Conservation (phyloP, 2,888 invertebrate species). For the Drosophila gaucha region DNA sequence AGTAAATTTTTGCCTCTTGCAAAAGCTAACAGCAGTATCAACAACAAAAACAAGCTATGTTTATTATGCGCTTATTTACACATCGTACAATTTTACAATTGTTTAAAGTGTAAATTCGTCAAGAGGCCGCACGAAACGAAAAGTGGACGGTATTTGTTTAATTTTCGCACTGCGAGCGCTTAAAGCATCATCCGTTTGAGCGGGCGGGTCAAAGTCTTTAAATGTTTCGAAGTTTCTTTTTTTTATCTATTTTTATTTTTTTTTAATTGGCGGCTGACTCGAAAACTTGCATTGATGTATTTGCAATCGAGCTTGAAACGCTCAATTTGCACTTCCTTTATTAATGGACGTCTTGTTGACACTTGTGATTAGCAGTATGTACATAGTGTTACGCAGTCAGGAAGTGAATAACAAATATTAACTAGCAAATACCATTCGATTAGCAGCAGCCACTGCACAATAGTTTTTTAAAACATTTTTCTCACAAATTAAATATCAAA, state of each 20-base stretch:
- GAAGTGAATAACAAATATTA: conserved; percentile 59
- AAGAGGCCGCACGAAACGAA: conserved; percentile 47
- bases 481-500: conserved; percentile 10
- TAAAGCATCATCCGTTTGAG: conserved; percentile 25
- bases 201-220: conserved; percentile 46
- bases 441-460: conserved; percentile 14
- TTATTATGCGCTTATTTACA: conserved; percentile 72
- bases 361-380: conserved; percentile 34
- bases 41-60: conserved; percentile 37
- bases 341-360: conserved; percentile 24
- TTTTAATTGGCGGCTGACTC: conserved; percentile 20
- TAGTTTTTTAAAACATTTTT: not conserved
- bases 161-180: conserved; percentile 65
- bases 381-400: conserved; percentile 36
- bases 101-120: conserved; percentile 75
- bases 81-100: conserved; percentile 71
- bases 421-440: conserved; percentile 28
- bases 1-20: conserved; percentile 53
- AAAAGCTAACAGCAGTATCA: conserved; percentile 38
- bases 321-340: conserved; percentile 50
- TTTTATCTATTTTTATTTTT: conserved; percentile 16
- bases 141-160: conserved; percentile 58
- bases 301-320: conserved; percentile 33
- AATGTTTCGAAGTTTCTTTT: conserved; percentile 23
- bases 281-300: conserved; percentile 22